Evolutionary conservation across 1,140 invertebrate species (phyloP).

Genomic region (Danaus plexippus): DNA sequence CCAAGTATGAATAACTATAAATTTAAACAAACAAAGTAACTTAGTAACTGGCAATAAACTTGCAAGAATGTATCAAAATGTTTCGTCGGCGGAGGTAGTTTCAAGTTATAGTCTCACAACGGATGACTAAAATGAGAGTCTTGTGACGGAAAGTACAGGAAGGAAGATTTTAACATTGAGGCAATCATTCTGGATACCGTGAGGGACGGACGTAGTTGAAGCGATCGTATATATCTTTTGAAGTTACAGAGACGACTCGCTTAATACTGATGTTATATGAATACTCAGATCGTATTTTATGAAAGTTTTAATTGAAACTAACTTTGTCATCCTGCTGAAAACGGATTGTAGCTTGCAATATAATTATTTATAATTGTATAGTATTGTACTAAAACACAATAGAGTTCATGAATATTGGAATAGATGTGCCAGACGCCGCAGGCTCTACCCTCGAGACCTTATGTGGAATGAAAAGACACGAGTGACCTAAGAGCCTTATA

Average conservation of each 20-base stretch:
- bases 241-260: conserved; percentile 13
- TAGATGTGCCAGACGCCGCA: conserved; percentile 17
- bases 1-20: no score
- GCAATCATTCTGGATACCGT: no score
- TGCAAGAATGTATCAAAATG: conserved; percentile 6
- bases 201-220: conserved; percentile 14
- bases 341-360: no score
- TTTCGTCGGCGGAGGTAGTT: conserved; percentile 11
- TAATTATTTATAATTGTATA: conserved; percentile 7
- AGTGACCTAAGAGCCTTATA: conserved; percentile 22
- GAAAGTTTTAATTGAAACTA: conserved; percentile 20
- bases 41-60: neutral
- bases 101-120: conserved; percentile 22
- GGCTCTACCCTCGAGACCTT: conserved; percentile 19
- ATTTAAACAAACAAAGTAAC: no score
- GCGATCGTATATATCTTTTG: conserved; percentile 19
- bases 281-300: conserved; percentile 12
- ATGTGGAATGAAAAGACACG: conserved; percentile 14
- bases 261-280: conserved; percentile 17
- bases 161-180: conserved; percentile 28
- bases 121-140: conserved; percentile 31
- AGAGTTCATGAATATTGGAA: conserved; percentile 39
- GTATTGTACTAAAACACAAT: conserved; percentile 13
- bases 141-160: conserved; percentile 11
- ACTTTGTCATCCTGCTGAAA: no score